Conservation (phyloP, 2,797 vertebrate species). For the Lepilemur ruficaudatus region DNA sequence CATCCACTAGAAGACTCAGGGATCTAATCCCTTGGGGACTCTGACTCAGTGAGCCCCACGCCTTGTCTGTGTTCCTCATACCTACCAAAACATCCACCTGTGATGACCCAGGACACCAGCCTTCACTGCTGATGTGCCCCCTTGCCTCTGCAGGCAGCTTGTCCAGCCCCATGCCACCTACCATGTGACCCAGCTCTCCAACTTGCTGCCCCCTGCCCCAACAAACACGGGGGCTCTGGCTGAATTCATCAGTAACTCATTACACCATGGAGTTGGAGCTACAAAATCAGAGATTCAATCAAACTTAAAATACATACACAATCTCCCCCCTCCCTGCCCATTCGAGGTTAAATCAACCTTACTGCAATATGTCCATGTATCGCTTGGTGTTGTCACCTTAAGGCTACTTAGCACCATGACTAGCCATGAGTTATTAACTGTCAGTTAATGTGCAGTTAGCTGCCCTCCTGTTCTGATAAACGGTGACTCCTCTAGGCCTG, state of each 20-base stretch:
- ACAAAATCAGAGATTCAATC: neutral
- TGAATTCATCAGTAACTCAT: neutral
- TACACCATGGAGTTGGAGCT: neutral
- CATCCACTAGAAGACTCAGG: neutral
- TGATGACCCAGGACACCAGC: neutral
- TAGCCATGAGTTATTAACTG: neutral
- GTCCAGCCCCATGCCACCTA: rapidly evolving
- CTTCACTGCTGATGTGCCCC: neutral
- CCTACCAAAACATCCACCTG: neutral
- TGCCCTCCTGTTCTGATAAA: neutral
- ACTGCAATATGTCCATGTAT: neutral
- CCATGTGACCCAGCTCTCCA: neutral
- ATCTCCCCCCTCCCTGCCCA: neutral
- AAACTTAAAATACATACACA: neutral
- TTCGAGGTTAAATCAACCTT: neutral
- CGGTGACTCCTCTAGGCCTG: neutral
- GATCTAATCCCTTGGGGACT: neutral
- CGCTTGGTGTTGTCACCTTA: neutral
- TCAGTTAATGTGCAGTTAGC: too few species aligned
- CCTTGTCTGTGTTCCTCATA: neutral
- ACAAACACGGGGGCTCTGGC: neutral
- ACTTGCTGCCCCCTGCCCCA: neutral
- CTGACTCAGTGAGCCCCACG: neutral
- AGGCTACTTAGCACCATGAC: neutral
- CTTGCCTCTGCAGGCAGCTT: neutral